Evolutionary conservation across 2,888 invertebrate genomes (phyloP), one percentile per base, ranked within the genome.

Genomic region (Rhogogaster chlorosoma): DNA sequence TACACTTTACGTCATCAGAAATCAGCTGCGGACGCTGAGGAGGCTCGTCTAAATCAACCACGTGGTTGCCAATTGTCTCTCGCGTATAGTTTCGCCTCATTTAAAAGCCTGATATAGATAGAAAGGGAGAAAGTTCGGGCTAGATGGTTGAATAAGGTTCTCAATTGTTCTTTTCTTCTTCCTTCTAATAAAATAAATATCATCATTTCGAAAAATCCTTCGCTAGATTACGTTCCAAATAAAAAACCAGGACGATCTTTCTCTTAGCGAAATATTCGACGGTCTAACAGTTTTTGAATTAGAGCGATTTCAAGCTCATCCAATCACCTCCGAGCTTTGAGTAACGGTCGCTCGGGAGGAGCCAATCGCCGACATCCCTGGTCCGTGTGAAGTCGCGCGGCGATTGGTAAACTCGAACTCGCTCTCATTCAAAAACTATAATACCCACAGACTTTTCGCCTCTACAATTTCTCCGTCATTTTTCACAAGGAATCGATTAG

Each of bases 1-100:
- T 36, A 36, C 32, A 70, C 18, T 36, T 36, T 36, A 29, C 70
- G 36, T 70, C 70, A 67, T 70, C 70, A 67, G 67, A 67, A 67
- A 15, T 67, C 67, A 67, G 67, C 67, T 67, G 70, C 38, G 36
- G 29, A 70, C 70, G 70, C 10, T 26, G 75, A 42, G 75, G 75
- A 75, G 75, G 75, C 75, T 75, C 75, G 75, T 75, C 75, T 45
- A 45, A 75, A 26, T 75, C 70, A 29, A 32, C 42, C 75, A 75
- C 75, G 75, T 45, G 75, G 75, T 75, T 42, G 26, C 26, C 75
- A 45, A 45, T 75, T 26, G 61, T 61, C 7, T 61, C 61, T 53
- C n/a, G 53, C 53, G 53, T 10, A 53, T n/a, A 53, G 53, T 53
- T n/a, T 53, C 18, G n/a, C n/a, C 2, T 53, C 2, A 7, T 53